These are phyloP conservation scores for Chanos chanos DNA, from an alignment of 2,797 vertebrate genomes.

Conservation along the genomic window DNA sequence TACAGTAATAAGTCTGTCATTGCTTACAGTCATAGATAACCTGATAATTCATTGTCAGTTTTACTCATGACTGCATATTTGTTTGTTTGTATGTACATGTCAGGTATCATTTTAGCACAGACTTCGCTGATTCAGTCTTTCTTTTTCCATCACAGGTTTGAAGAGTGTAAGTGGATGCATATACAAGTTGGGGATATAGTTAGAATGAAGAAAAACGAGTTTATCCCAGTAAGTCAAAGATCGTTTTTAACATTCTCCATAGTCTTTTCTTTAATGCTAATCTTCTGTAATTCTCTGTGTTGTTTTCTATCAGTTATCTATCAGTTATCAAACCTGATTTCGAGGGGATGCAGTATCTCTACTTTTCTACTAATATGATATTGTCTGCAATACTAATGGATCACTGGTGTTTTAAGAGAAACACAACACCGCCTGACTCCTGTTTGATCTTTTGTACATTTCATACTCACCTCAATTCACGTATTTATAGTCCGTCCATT, in stretches of 20 bases:
- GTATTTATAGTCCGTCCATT: neutral
- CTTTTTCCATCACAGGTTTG: conserved; percentile 59
- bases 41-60: too few relatives aligned
- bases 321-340: neutral
- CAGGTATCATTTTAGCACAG: too few relatives aligned
- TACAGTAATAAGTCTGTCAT: too few relatives aligned
- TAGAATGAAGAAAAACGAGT: conserved; percentile 73
- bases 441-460: neutral
- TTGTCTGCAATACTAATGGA: too few relatives aligned
- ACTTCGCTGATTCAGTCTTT: neutral
- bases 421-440: too few relatives aligned
- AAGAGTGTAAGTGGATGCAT: conserved; percentile 68
- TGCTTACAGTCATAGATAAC: too few relatives aligned
- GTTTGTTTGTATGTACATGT: too few relatives aligned
- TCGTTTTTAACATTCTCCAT: too few relatives aligned
- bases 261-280: too few relatives aligned
- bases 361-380: neutral
- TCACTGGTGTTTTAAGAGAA: too few relatives aligned
- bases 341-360: neutral
- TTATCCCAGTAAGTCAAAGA: conserved; percentile 66
- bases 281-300: neutral
- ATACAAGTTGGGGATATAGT: conserved; percentile 75
- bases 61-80: too few relatives aligned
- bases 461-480: neutral
- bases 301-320: neutral